Evolutionary conservation across 2,888 invertebrate genomes (phyloP).

Genomic region (Amphipyra berbera): DNA sequence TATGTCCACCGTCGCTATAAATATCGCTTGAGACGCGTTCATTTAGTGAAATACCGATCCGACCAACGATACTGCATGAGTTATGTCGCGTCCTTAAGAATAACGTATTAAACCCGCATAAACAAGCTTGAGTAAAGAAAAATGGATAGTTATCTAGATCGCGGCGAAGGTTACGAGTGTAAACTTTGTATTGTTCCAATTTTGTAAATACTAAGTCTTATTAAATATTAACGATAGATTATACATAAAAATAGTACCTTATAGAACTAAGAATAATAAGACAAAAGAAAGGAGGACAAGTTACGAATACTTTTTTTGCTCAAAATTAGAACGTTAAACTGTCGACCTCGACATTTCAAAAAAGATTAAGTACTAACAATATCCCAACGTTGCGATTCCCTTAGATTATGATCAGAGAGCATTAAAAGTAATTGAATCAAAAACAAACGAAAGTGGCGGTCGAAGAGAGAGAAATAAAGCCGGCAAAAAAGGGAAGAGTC

Average conservation of each 20-base stretch:
- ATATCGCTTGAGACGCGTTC: conserved; percentile 84
- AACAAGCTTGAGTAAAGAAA: conserved; percentile 75
- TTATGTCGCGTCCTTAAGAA: conserved; percentile 83
- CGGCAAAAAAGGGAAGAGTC: conserved; percentile 81
- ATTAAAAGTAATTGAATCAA: conserved; percentile 87
- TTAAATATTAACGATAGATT: background rate
- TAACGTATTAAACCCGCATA: conserved; percentile 76
- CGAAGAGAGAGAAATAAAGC: conserved; percentile 82
- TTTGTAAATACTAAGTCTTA: background rate
- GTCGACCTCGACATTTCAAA: conserved; percentile 48
- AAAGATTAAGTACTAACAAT: conserved; percentile 66
- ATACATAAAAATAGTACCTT: background rate
- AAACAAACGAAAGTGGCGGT: conserved; percentile 84
- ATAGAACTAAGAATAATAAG: background rate
- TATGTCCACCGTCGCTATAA: conserved; percentile 87
- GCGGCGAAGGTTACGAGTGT: conserved; percentile 59
- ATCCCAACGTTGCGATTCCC: conserved; percentile 66
- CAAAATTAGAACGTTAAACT: conserved; percentile 46
- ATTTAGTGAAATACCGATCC: conserved; percentile 88
- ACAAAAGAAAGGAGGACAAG: conserved; percentile 6
- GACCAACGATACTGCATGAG: conserved; percentile 84
- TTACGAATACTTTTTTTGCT: conserved; percentile 13
- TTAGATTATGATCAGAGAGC: conserved; percentile 72
- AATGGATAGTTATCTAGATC: conserved; percentile 76
- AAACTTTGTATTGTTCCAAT: conserved; percentile 41